Percentiles rank a stretch among this genome's conserved stretches.
These are phyloP conservation scores for Micropoecilia bifurca DNA, from an alignment of 2,797 vertebrate species.

Conservation along the genomic window DNA sequence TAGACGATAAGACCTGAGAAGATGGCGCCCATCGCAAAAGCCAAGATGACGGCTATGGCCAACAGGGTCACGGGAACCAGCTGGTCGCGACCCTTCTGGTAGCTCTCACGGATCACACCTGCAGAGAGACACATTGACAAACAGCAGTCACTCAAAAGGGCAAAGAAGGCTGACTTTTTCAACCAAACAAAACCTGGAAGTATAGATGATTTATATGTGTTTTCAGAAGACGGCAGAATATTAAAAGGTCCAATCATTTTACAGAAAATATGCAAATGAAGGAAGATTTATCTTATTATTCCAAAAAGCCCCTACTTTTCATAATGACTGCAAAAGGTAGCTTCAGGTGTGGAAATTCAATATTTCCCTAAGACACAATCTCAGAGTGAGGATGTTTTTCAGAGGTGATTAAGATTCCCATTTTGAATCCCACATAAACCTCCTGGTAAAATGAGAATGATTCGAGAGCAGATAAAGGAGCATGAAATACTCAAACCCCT, in stretches of 20 bases:
- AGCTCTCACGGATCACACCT: slow-evolving; percentile 99
- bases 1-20: slow-evolving; percentile 98
- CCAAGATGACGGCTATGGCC: slow-evolving; percentile 96
- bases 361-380: slow-evolving; percentile 69
- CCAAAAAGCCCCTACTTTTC: slow-evolving; percentile 53
- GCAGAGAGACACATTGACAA: slow-evolving; percentile 82
- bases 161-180: background rate
- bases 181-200: background rate
- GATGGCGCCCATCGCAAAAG: slow-evolving; percentile 96
- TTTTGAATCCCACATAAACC: slow-evolving; percentile 75
- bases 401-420: slow-evolving; percentile 71
- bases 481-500: slow-evolving; percentile 61
- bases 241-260: slow-evolving; percentile 57
- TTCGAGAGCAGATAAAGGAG: slow-evolving; percentile 67
- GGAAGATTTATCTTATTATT: slow-evolving; percentile 45
- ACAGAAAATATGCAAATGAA: slow-evolving; percentile 60
- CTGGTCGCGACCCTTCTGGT: slow-evolving; percentile 95
- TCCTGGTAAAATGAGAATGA: slow-evolving; percentile 71
- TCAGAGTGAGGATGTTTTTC: slow-evolving; percentile 61
- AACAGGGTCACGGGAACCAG: slow-evolving; percentile 95
- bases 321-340: slow-evolving; percentile 43
- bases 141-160: slow-evolving; percentile 39
- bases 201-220: slow-evolving; percentile 42
- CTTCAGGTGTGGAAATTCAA: slow-evolving; percentile 63
- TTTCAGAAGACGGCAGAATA: slow-evolving; percentile 42